Percentiles rank a stretch among this genome's conserved stretches.
Conservation (phyloP, 2,113 vertebrate species). For the Oncorhynchus clarkii region DNA sequence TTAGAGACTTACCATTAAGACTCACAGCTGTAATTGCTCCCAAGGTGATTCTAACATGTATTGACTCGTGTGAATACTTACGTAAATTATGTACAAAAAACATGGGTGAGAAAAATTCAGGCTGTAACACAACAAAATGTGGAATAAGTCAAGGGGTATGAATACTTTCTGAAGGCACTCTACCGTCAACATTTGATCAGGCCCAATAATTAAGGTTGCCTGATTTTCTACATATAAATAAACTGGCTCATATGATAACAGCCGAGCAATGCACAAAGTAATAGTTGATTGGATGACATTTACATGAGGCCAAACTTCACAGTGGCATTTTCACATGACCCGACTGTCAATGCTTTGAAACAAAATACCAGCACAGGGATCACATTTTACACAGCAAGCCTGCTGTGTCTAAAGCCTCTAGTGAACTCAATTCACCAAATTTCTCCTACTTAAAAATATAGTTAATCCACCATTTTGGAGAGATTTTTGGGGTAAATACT, state of each 20-base stretch:
- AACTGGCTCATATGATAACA: not conserved
- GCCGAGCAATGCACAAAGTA: not conserved
- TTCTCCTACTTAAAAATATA: not conserved
- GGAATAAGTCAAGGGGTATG: too few relatives aligned
- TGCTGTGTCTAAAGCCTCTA: not conserved
- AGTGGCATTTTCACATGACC: constrained; percentile 18
- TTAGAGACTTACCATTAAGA: too few relatives aligned
- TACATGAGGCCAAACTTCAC: too few relatives aligned
- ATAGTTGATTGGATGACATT: too few relatives aligned
- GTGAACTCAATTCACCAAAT: not conserved
- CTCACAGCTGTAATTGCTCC: too few relatives aligned
- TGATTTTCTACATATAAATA: not conserved
- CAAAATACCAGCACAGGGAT: constrained; percentile 12
- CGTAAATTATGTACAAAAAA: too few relatives aligned
- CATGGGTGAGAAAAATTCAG: too few relatives aligned
- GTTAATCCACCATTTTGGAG: constrained; percentile 4
- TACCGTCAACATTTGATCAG: not conserved
- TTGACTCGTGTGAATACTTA: too few relatives aligned
- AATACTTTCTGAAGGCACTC: not conserved
- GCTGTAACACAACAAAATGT: too few relatives aligned
- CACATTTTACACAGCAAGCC: not conserved
- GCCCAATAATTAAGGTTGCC: not conserved
- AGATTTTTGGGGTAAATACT: not conserved
- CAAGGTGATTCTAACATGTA: too few relatives aligned
- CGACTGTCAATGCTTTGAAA: constrained; percentile 27